These are phyloP conservation scores for Machimus atricapillus DNA, from an alignment of 2,888 invertebrate genomes.

Conservation along the genomic window DNA sequence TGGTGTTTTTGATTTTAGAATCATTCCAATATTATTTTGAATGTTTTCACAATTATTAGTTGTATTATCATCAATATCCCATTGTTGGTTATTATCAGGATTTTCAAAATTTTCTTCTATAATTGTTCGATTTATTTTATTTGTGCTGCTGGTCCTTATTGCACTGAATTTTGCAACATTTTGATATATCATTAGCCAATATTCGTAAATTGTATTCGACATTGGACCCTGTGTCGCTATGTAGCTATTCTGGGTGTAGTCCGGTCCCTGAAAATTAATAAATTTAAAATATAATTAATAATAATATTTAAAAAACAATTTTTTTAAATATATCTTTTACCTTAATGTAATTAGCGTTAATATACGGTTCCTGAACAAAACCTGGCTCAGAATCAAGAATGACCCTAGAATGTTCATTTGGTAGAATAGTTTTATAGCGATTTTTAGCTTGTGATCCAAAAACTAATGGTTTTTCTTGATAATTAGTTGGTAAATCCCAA, in stretches of 20 bases:
- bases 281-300: constrained; percentile 21
- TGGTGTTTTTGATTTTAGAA: neutral
- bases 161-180: constrained; percentile 59
- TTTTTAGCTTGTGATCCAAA: constrained; percentile 90
- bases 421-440: constrained; percentile 87
- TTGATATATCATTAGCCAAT: constrained; percentile 86
- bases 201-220: constrained; percentile 86
- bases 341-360: constrained; percentile 94
- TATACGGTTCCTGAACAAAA: constrained; percentile 74
- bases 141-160: neutral
- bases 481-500: constrained; percentile 92
- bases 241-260: constrained; percentile 84
- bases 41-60: neutral
- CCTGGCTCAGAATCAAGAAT: constrained; percentile 68
- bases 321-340: constrained; percentile 61
- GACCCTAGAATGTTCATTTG: constrained; percentile 87
- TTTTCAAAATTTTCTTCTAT: neutral
- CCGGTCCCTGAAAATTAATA: constrained; percentile 76
- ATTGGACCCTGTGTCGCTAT: constrained; percentile 94
- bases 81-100: neutral
- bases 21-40: neutral
- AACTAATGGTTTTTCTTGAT: constrained; percentile 88
- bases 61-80: neutral
- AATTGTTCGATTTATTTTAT: neutral
- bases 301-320: neutral